phyloP scores from a whole-genome alignment of 2,797 vertebrate species.

The Gallirallus australis region DNA sequence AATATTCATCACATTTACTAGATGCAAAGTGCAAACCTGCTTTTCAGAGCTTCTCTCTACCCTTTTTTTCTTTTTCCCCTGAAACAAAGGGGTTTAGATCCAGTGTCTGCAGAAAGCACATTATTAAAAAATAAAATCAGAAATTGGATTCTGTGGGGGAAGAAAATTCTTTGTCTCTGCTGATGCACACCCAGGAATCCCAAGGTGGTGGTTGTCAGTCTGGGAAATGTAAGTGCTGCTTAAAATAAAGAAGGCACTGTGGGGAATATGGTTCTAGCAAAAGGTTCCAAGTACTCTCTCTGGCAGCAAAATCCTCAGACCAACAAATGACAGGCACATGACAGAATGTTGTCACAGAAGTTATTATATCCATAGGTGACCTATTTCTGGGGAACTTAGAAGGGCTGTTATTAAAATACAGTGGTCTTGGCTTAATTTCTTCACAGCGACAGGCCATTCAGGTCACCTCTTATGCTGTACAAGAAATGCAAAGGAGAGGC shows the following conservation, averaged over 20 bases:
- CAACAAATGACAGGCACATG: background rate
- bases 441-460: background rate
- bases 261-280: background rate
- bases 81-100: background rate
- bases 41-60: background rate
- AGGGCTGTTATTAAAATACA: background rate
- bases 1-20: background rate
- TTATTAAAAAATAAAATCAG: background rate
- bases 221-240: background rate
- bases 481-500: background rate
- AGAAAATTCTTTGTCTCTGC: background rate
- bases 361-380: background rate
- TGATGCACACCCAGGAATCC: background rate
- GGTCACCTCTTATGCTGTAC: background rate
- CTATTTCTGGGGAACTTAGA: background rate
- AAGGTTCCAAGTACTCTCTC: background rate
- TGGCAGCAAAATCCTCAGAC: background rate
- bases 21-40: background rate
- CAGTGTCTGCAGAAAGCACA: background rate
- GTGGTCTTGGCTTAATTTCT: background rate
- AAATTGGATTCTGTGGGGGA: background rate
- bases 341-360: background rate
- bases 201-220: background rate
- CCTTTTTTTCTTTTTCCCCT: accelerated
- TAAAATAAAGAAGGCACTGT: background rate